phyloP scores from a whole-genome alignment of 2,113 vertebrate species.

The Dromiciops gliroides region DNA sequence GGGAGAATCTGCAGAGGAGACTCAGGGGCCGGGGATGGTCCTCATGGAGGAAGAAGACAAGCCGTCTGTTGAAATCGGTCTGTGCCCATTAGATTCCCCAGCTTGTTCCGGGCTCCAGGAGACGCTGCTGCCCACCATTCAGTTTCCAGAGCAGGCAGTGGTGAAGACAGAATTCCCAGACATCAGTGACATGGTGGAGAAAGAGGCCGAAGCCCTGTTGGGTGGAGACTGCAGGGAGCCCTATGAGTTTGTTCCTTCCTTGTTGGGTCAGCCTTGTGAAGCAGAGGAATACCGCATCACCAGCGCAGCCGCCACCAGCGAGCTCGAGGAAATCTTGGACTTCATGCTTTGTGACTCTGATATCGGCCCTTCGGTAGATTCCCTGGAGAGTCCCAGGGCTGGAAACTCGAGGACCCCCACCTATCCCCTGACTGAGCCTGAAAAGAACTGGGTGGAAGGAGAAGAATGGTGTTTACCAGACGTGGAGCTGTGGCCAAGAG shows the following conservation, averaged over 20 bases:
- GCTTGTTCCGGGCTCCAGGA: constrained; percentile 44
- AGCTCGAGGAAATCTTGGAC: constrained; percentile 80
- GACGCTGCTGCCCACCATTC: constrained; percentile 41
- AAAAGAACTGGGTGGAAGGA: constrained; percentile 57
- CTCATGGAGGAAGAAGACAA: not conserved
- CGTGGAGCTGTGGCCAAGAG: constrained; percentile 63
- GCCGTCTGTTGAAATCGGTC: not conserved
- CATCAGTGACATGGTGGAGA: constrained; percentile 51
- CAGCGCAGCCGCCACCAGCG: constrained; percentile 69
- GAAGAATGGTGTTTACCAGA: constrained; percentile 71
- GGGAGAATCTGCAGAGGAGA: not conserved
- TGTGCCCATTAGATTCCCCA: constrained; percentile 20
- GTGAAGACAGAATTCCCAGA: constrained; percentile 33
- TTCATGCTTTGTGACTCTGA: constrained; percentile 71
- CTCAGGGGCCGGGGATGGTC: not conserved
- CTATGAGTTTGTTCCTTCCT: constrained; percentile 25
- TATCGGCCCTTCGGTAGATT: not conserved
- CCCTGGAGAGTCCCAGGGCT: constrained; percentile 36
- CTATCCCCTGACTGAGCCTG: constrained; percentile 56
- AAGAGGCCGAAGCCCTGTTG: constrained; percentile 37
- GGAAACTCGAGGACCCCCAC: constrained; percentile 58
- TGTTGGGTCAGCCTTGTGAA: constrained; percentile 58
- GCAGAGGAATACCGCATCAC: constrained; percentile 74
- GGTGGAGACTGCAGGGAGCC: constrained; percentile 37
- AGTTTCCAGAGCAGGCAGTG: constrained; percentile 25